Percentiles rank a stretch among this genome's conserved stretches.
These are phyloP conservation scores for Garrulus glandarius DNA, from an alignment of 2,797 vertebrate genomes.

Conservation along the genomic window DNA sequence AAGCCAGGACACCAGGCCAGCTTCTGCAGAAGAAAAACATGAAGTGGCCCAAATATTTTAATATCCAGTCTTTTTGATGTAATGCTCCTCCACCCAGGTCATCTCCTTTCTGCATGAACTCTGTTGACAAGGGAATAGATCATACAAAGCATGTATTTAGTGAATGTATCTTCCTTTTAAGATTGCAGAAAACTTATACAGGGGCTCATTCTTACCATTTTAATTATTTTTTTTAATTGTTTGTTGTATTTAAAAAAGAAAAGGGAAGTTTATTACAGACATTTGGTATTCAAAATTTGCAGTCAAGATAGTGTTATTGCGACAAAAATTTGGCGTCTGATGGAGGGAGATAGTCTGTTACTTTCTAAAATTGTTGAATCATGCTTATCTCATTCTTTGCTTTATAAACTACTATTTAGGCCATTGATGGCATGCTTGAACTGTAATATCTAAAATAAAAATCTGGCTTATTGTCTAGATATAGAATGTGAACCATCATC, in stretches of 20 bases:
- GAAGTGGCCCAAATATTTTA: background rate
- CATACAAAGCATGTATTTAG: fast-evolving
- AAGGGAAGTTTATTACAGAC: background rate
- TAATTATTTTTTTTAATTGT: background rate
- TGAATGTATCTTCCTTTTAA: background rate
- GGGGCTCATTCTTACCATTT: background rate
- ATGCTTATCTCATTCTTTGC: background rate
- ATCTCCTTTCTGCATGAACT: background rate
- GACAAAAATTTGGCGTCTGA: background rate
- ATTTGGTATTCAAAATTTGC: background rate
- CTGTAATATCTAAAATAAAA: background rate
- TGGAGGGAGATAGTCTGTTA: background rate
- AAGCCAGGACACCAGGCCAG: background rate
- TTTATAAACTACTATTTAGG: background rate
- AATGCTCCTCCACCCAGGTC: background rate
- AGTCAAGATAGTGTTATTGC: background rate
- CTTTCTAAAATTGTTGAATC: background rate
- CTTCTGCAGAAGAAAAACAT: background rate
- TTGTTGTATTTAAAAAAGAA: background rate
- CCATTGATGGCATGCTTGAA: background rate
- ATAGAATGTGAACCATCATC: background rate
- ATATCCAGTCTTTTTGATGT: background rate
- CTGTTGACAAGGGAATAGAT: background rate
- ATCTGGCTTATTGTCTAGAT: background rate
- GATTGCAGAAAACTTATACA: background rate